Conservation (phyloP, 2,888 invertebrate genomes). For the Drosophila anomalipes region DNA sequence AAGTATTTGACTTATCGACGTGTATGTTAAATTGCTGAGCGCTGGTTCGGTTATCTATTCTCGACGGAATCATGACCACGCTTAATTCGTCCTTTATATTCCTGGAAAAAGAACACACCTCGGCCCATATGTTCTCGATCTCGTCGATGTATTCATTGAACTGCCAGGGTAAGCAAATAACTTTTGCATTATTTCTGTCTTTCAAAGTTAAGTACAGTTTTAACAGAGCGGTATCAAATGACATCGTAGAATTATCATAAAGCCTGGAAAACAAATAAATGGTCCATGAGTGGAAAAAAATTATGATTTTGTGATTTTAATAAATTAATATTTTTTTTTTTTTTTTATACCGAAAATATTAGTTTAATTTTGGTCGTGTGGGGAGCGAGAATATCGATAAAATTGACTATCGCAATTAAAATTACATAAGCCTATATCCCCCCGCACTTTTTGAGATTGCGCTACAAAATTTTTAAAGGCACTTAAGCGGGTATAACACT, state of each 20-base stretch:
- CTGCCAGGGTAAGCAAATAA: constrained; percentile 28
- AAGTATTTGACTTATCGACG: fast-evolving
- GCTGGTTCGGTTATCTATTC: fast-evolving
- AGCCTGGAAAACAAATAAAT: neutral
- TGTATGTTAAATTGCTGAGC: fast-evolving
- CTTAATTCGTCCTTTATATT: fast-evolving
- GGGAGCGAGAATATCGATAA: neutral
- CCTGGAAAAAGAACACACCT: neutral
- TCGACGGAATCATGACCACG: fast-evolving
- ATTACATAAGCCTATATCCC: neutral
- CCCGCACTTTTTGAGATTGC: neutral
- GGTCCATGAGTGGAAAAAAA: neutral
- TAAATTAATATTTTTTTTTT: no score
- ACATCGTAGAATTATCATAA: neutral
- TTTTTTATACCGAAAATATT: neutral
- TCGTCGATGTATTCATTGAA: neutral
- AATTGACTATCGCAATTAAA: neutral
- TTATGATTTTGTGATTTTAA: neutral
- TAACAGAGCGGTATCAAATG: neutral
- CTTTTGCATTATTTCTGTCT: no score
- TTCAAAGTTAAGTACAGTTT: neutral
- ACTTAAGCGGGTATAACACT: neutral
- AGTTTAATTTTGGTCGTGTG: neutral
- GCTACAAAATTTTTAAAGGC: neutral
- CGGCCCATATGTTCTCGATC: fast-evolving